Evolutionary conservation across 2,797 vertebrate species (phyloP).

Genomic region (Brachyalestes nurse): DNA sequence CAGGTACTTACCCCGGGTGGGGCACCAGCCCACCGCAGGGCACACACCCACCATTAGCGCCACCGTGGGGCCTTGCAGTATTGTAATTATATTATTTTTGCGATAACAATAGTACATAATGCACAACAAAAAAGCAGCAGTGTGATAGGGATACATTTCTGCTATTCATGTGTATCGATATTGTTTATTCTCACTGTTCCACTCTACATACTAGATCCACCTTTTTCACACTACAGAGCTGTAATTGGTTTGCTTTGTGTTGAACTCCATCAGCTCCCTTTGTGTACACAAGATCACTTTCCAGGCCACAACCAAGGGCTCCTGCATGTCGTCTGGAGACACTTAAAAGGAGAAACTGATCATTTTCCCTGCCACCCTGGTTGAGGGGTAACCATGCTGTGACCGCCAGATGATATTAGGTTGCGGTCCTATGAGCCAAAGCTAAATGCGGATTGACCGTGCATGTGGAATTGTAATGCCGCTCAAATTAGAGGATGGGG

Average conservation of each 20-base stretch:
- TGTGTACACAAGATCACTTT: background rate
- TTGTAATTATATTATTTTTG: too few species aligned
- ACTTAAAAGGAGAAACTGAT: slow-evolving; percentile 34
- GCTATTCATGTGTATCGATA: background rate
- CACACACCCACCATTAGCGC: too few species aligned
- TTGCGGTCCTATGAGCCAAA: background rate
- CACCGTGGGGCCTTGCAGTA: too few species aligned
- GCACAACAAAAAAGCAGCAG: too few species aligned
- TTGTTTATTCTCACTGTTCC: background rate
- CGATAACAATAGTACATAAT: too few species aligned
- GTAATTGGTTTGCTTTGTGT: slow-evolving; percentile 5
- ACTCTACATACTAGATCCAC: background rate
- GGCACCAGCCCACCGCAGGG: too few species aligned
- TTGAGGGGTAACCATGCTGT: background rate
- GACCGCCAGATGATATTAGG: slow-evolving; percentile 14
- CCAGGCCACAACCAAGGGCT: background rate
- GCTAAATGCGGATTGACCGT: slow-evolving; percentile 22
- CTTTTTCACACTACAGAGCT: background rate
- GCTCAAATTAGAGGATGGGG: background rate
- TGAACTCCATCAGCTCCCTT: slow-evolving; percentile 4
- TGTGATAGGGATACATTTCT: background rate
- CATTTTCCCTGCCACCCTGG: background rate
- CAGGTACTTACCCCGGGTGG: too few species aligned
- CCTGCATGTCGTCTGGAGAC: slow-evolving; percentile 17
- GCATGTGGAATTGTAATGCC: background rate